Conservation (phyloP, 2,113 vertebrate species). For the Hystrix brachyura region DNA sequence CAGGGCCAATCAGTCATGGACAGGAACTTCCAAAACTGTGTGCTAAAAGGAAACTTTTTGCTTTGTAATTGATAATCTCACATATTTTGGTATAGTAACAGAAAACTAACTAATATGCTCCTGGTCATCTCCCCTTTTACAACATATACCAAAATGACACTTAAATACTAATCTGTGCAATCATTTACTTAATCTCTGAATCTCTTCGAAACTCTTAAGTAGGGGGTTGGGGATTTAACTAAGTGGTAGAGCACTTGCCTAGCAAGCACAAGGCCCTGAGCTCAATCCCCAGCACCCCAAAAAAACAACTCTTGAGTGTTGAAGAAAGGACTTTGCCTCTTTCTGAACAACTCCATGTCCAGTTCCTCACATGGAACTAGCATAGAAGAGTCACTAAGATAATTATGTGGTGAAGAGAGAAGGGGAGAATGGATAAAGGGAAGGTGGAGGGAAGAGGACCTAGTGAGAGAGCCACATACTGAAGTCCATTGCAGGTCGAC, state of each 20-base stretch:
- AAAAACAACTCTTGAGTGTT: not conserved
- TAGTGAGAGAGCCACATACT: constrained; percentile 90
- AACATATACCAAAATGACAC: not conserved
- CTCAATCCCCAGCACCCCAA: too few species aligned
- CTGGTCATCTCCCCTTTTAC: not conserved
- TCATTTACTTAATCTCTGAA: not conserved
- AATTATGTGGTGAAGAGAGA: not conserved
- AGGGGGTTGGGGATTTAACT: too few species aligned
- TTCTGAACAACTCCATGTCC: not conserved
- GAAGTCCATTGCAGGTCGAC: constrained; percentile 98
- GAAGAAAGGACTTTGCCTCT: not conserved
- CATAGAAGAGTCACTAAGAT: not conserved
- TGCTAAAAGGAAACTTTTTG: not conserved
- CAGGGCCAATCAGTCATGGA: not conserved
- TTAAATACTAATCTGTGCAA: not conserved
- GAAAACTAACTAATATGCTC: not conserved
- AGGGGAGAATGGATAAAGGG: not conserved
- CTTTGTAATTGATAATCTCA: not conserved
- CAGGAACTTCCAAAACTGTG: not conserved
- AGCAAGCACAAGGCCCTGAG: too few species aligned
- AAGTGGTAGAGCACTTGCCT: too few species aligned
- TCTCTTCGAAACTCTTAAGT: not conserved
- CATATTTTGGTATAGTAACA: not conserved
- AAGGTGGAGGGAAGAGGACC: not conserved
- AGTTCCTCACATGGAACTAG: not conserved